These are phyloP conservation scores for Drosophila hydei DNA, from an alignment of 1,140 invertebrate species.

Conservation along the genomic window DNA sequence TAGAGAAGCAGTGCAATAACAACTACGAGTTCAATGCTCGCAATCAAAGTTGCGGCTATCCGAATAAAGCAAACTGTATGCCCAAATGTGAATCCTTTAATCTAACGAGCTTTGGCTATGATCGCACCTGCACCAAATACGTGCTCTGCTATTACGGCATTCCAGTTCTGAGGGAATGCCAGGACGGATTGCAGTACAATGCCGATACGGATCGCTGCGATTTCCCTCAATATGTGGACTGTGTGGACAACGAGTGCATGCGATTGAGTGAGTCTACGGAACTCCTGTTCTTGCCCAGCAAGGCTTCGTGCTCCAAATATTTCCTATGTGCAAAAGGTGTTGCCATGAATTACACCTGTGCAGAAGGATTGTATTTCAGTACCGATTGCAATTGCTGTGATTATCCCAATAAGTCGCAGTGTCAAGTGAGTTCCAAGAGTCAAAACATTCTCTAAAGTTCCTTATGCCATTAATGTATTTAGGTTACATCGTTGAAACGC, in stretches of 20 bases:
- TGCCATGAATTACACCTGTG: slow-evolving; percentile 41
- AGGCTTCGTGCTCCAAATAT: slow-evolving; percentile 65
- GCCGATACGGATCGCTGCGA: slow-evolving; percentile 72
- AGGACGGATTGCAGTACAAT: slow-evolving; percentile 73
- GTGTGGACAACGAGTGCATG: slow-evolving; percentile 73
- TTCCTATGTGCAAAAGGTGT: slow-evolving; percentile 66
- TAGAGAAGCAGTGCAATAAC: slow-evolving; percentile 43
- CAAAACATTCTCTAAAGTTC: no score
- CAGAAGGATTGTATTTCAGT: slow-evolving; percentile 62
- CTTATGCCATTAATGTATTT: not conserved
- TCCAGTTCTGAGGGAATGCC: slow-evolving; percentile 66
- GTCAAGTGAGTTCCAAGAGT: slow-evolving; percentile 41
- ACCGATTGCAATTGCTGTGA: slow-evolving; percentile 68
- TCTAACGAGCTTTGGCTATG: slow-evolving; percentile 61
- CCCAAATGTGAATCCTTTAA: slow-evolving; percentile 29
- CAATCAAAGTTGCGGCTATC: slow-evolving; percentile 52
- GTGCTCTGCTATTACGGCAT: slow-evolving; percentile 67
- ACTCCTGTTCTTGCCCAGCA: slow-evolving; percentile 63
- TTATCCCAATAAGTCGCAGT: slow-evolving; percentile 51
- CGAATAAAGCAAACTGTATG: slow-evolving; percentile 20
- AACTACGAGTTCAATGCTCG: slow-evolving; percentile 50
- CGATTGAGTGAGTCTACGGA: slow-evolving; percentile 54
- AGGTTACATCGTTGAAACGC: slow-evolving; percentile 50
- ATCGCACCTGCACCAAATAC: slow-evolving; percentile 77
- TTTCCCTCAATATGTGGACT: slow-evolving; percentile 72